Base-by-base conservation (phyloP, 2,797 vertebrate genomes). In the Okamejei kenojei region DNA sequence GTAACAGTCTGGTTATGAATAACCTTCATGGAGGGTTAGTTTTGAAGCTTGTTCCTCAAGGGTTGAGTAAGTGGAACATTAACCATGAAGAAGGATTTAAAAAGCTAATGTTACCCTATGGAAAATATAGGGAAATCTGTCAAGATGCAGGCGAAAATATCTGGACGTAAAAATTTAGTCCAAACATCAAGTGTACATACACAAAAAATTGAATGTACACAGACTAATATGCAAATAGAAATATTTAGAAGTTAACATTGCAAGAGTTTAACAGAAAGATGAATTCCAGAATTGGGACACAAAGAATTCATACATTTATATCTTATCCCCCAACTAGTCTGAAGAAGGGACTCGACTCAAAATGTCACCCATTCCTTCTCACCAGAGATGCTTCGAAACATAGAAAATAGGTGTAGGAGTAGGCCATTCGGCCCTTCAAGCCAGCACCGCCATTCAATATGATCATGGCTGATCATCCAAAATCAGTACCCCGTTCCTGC, bases 91-190 rank as follows among this genome's bases (percentile, higher is more conserved):
- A 65, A 15, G 11, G 82, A 35, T 88, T 88, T 88, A 35, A 68
- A 88, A 88, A 88, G 80, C 26, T 58, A 82, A 82, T 82, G 1
- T 19, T 32, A 65, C 84, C n/a, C 61, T 65, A 19, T 65, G 84
- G 84, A 65, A 88, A 65, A 86, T 32, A 65, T 65, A 88, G 84
- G 65, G n/a, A 88, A 88, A 86, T 26, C 58, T 32, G 17, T 35
- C 32, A 6, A 35, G 29, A 88, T 19, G 8, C n/a, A 88, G 7
- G 32, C 84, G 58, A 68, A 32, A 68, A 68, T 88, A 1, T 6
- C 63, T 19, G 65, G n/a, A 88, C 15, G 17, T 32, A 8, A 35
- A 26, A 86, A 86, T 63, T 2, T 61, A 15, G 58, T 63, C 81
- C n/a, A 86, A 86, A 63, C 1, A 7, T 21, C 26, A 17, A n/a